Conservation (phyloP, 2,797 vertebrate genomes). For the Ctenochaetus hawaiiensis region DNA sequence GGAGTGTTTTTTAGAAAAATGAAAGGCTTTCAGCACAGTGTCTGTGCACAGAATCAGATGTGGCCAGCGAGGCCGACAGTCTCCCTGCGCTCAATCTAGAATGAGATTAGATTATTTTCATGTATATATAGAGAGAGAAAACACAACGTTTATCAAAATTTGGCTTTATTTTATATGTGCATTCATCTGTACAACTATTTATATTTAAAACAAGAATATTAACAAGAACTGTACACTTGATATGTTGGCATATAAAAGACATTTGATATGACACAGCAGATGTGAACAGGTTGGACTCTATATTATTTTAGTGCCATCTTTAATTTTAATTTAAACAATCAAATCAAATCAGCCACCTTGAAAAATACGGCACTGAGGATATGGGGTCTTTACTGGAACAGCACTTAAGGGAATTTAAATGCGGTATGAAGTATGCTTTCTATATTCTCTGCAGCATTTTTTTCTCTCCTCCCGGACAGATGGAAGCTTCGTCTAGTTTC, state of each 20-base stretch:
- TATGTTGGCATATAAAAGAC: slow-evolving; percentile 28
- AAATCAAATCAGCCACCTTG: slow-evolving; percentile 26
- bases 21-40: slow-evolving; percentile 23
- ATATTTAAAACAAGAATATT: slow-evolving; percentile 56
- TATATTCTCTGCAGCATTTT: slow-evolving; percentile 29
- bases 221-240: slow-evolving; percentile 76
- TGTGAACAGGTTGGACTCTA: slow-evolving; percentile 30
- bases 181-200: slow-evolving; percentile 68
- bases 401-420: slow-evolving; percentile 44
- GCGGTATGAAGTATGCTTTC: slow-evolving; percentile 42
- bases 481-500: slow-evolving; percentile 55
- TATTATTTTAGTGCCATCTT: slow-evolving; percentile 42
- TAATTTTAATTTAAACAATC: slow-evolving; percentile 36
- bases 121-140: background rate
- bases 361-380: slow-evolving; percentile 31
- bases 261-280: slow-evolving; percentile 41
- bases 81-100: slow-evolving; percentile 7
- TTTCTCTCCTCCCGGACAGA: slow-evolving; percentile 42
- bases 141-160: slow-evolving; percentile 15
- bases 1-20: slow-evolving; percentile 14
- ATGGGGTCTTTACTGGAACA: slow-evolving; percentile 34
- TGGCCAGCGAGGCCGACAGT: background rate
- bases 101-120: background rate
- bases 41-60: slow-evolving; percentile 13
- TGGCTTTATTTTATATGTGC: slow-evolving; percentile 70